A percentile compares a stretch with the other conserved stretches of the same genome.
These are phyloP conservation scores for Manacus vitellinus DNA, from an alignment of 2,113 vertebrate species.

Conservation along the genomic window DNA sequence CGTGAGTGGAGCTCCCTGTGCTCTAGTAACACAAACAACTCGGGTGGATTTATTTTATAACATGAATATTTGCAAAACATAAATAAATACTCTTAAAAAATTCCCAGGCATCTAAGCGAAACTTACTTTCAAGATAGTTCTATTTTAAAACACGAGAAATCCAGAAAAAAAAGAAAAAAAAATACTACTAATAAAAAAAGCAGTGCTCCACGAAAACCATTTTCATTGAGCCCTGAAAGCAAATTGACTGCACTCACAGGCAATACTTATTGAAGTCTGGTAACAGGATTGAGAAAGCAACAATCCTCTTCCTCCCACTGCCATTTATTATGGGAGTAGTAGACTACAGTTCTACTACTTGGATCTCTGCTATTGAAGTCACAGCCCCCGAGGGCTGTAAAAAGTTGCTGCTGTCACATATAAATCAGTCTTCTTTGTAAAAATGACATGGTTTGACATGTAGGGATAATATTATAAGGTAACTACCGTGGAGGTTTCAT, in stretches of 20 bases:
- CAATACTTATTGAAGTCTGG: neutral
- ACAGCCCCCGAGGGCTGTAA: constrained; percentile 16
- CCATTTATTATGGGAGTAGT: neutral
- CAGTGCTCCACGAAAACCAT: neutral
- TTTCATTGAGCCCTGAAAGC: neutral
- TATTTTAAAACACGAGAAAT: constrained; percentile 21
- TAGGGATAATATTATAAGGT: constrained; percentile 28
- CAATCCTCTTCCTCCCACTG: neutral
- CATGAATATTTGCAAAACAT: neutral
- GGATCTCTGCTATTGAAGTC: constrained; percentile 34
- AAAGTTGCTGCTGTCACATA: constrained; percentile 33
- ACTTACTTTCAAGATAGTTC: neutral
- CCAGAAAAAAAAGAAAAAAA: neutral
- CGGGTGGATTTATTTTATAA: neutral
- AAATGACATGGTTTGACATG: constrained; percentile 34
- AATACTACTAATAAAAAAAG: neutral
- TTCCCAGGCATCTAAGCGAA: neutral
- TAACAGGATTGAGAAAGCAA: neutral
- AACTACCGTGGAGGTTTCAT: constrained; percentile 51
- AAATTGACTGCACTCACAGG: neutral
- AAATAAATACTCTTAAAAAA: neutral
- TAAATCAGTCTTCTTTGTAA: constrained; percentile 50
- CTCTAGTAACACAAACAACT: neutral
- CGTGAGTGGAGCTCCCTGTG: fast-evolving
- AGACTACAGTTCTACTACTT: neutral